Conservation (phyloP, 1,140 invertebrate species). For the Microplitis demolitor region DNA sequence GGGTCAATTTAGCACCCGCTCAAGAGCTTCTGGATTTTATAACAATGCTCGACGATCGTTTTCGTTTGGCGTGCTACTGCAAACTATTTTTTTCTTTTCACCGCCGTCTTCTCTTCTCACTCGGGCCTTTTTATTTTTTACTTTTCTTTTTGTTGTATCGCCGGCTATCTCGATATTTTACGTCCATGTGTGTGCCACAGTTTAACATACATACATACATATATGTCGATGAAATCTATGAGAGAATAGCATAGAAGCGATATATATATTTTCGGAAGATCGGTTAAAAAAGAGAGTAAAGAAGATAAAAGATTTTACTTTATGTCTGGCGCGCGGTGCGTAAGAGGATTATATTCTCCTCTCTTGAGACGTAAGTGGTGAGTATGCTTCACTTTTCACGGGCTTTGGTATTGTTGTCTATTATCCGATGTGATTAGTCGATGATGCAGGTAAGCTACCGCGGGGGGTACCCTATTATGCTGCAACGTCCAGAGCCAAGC, state of each 20-base stretch:
- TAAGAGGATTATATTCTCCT: conserved; percentile 25
- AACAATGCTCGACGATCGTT: conserved; percentile 26
- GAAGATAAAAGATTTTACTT: conserved; percentile 14
- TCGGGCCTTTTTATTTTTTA: conserved; percentile 27
- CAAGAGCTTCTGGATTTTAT: conserved; percentile 45
- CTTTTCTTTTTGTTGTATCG: conserved; percentile 26
- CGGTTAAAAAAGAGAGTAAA: background rate
- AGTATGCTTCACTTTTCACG: conserved; percentile 55
- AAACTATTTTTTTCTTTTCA: conserved; percentile 20
- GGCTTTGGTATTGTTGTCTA: conserved; percentile 55
- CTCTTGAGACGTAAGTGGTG: conserved; percentile 23
- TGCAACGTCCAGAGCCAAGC: background rate
- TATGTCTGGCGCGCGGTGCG: conserved; percentile 26
- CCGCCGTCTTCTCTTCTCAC: background rate
- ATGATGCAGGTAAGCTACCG: conserved; percentile 62
- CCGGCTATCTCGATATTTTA: conserved; percentile 7
- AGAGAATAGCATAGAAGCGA: no score
- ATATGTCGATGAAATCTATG: no score
- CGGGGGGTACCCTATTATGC: conserved; percentile 58
- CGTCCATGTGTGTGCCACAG: background rate
- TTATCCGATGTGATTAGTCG: conserved; percentile 63
- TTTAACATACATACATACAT: no score
- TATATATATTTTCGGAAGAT: background rate
- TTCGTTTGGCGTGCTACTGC: conserved; percentile 26
- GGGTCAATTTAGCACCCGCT: conserved; percentile 53